Evolutionary conservation across 2,113 vertebrate genomes (phyloP), one percentile per base, ranked within the genome.

Genomic region (Limnothrissa miodon): DNA sequence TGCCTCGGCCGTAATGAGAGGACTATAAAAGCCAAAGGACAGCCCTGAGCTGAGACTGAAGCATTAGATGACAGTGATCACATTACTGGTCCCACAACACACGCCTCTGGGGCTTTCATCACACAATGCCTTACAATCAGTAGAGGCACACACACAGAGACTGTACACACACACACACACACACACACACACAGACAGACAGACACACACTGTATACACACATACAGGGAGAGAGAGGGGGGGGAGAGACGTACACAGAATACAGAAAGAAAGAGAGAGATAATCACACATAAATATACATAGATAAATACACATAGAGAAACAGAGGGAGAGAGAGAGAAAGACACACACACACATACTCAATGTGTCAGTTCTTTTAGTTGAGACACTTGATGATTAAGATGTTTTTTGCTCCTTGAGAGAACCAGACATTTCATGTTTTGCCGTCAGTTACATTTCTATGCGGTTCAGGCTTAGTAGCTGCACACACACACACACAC

Each of bases 401-500:
- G n/a, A n/a, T n/a, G n/a, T n/a, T n/a, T n/a, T n/a, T n/a, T n/a
- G n/a, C n/a, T n/a, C n/a, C n/a, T n/a, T n/a, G n/a, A n/a, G n/a
- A n/a, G n/a, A n/a, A n/a, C n/a, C n/a, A n/a, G n/a, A n/a, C n/a
- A n/a, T n/a, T n/a, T n/a, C n/a, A n/a, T n/a, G n/a, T n/a, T n/a
- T n/a, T n/a, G n/a, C n/a, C n/a, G n/a, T n/a, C n/a, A n/a, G n/a
- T n/a, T n/a, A n/a, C n/a, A n/a, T n/a, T n/a, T n/a, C n/a, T n/a
- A n/a, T n/a, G n/a, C n/a, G n/a, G n/a, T n/a, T n/a, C n/a, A n/a
- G n/a, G n/a, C n/a, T n/a, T n/a, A n/a, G n/a, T n/a, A n/a, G n/a
- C n/a, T n/a, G n/a, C n/a, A n/a, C n/a, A 39, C 48, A 78, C 6
- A 62, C 39, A 51, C 80, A 84, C 48, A 46, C 62, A 80, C 80